Evolutionary conservation across 2,888 invertebrate species (phyloP), one percentile per base, ranked within the genome.

Genomic region (Apotomis capreana): DNA sequence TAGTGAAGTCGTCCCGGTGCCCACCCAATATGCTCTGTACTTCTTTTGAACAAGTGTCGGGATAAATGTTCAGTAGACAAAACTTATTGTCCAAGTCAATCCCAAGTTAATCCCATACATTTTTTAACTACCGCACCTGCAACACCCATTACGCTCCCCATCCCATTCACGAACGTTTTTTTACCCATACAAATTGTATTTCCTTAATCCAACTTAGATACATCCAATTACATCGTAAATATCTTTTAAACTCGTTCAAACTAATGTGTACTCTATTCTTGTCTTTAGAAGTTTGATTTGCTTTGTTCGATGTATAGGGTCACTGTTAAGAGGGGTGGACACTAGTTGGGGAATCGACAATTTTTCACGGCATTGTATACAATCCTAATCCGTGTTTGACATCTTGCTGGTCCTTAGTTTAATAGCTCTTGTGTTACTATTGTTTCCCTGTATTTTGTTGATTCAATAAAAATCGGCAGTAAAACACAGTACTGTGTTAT

Each of bases 121-220:
- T 84, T 81, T 81, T 83, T 82, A 82, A 77, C 81, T 60, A 77
- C 73, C 81, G 87, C 92, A 93, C 92, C 92, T 92, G 92, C 92
- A 91, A 69, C 82, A 78, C 76, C 79, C 79, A 84, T 84, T 86
- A 84, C 76, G 73, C 76, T 79, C 86, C 91, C 89, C 84, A 76
- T 78, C 75, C 75, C 77, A 74, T 44, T 59, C 9, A 59, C 63
- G 78, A 80, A 79, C 82, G 79, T 91, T 92, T 92, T 92, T 92
- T 91, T 92, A 90, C 87, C 87, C 81, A 84, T 87, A 88, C 91
- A 91, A 91, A 89, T 91, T 90, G 90, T 92, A 91, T 92, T 92
- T 85, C 92, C 89, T 89, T 92, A 93, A 92, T 92, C 92, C 91
- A 86, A 86, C 84, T 91, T 89, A 87, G 88, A 91, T 89, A 89